Evolutionary conservation across 2,113 vertebrate genomes (phyloP).

Genomic region (Triplophysa tibetana): DNA sequence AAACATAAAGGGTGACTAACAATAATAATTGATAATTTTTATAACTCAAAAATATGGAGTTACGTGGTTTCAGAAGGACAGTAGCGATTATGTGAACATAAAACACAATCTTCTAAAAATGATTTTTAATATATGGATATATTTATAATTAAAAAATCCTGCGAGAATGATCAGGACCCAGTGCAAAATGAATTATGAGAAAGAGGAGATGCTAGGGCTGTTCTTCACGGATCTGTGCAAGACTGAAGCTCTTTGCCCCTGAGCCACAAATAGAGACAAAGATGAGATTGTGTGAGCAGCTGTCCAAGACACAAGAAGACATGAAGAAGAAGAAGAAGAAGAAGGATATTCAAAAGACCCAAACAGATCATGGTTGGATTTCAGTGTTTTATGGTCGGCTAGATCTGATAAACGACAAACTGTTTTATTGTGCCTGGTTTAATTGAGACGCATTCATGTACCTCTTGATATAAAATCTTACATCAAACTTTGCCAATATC

Average conservation of each 20-base stretch:
- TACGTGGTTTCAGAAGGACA: too few relatives aligned
- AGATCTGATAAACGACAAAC: constrained; percentile 22
- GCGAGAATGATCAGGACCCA: too few relatives aligned
- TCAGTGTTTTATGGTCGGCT: constrained; percentile 20
- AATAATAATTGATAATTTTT: too few relatives aligned
- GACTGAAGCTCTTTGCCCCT: constrained; percentile 18
- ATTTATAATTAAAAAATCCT: too few relatives aligned
- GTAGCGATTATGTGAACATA: too few relatives aligned
- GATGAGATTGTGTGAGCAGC: constrained; percentile 40
- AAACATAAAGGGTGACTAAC: too few relatives aligned
- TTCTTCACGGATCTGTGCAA: constrained; percentile 4
- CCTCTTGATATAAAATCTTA: too few relatives aligned
- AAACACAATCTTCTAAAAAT: too few relatives aligned
- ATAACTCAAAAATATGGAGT: too few relatives aligned
- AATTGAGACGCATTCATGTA: background rate
- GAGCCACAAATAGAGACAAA: constrained; percentile 36
- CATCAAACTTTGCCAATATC: too few relatives aligned
- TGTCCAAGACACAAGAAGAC: background rate
- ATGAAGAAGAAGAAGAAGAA: background rate
- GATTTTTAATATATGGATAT: too few relatives aligned
- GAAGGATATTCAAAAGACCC: background rate
- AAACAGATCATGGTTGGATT: constrained; percentile 6
- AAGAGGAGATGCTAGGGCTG: background rate
- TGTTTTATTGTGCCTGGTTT: background rate
- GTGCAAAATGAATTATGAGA: background rate